Conservation (phyloP, 2,113 vertebrate genomes). For the Oncorhynchus mykiss region DNA sequence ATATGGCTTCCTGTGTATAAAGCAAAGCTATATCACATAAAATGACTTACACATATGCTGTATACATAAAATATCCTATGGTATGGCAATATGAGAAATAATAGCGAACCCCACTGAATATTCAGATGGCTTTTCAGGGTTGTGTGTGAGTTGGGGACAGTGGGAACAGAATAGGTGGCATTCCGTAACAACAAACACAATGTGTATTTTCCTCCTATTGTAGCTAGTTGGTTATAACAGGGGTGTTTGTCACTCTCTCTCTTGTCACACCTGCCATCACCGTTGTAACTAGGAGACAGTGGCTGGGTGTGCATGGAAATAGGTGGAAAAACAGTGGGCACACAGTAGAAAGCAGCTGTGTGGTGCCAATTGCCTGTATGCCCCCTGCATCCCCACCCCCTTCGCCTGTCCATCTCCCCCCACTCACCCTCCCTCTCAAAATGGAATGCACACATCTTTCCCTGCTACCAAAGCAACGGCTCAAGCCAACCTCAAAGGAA, state of each 20-base stretch:
- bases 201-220: neutral
- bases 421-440: neutral
- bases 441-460: slow-evolving; percentile 33
- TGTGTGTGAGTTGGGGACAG: neutral
- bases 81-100: neutral
- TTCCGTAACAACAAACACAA: neutral
- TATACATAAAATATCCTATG: neutral
- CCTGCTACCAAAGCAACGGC: slow-evolving; percentile 48
- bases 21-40: neutral
- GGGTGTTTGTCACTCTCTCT: slow-evolving; percentile 18
- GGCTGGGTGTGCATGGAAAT: slow-evolving; percentile 34
- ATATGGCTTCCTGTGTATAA: neutral
- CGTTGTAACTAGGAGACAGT: slow-evolving; percentile 49
- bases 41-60: neutral
- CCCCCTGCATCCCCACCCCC: neutral
- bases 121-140: neutral
- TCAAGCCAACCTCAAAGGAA: slow-evolving; percentile 2
- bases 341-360: slow-evolving; percentile 47
- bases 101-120: neutral
- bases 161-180: neutral
- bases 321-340: slow-evolving; percentile 35
- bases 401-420: neutral
- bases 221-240: neutral
- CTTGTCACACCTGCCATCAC: slow-evolving; percentile 37
- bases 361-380: slow-evolving; percentile 32